Percentiles rank a stretch among this genome's conserved stretches.
These are phyloP conservation scores for Halcyon badia DNA, from an alignment of 2,797 vertebrate species.

Conservation along the genomic window DNA sequence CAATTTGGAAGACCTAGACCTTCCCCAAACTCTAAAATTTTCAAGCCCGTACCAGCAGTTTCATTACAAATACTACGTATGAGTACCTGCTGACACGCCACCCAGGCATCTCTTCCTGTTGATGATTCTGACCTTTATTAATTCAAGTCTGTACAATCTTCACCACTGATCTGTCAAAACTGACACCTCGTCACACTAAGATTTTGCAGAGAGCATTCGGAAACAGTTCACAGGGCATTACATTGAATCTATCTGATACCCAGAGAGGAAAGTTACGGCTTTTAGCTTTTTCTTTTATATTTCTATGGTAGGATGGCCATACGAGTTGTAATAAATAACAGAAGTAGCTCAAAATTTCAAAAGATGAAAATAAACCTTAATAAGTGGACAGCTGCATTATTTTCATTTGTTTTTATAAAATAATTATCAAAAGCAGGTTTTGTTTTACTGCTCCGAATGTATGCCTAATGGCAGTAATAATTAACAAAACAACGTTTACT, in stretches of 20 bases:
- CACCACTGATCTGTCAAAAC: slow-evolving; percentile 78
- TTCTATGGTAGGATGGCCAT: neutral
- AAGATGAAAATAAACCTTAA: slow-evolving; percentile 36
- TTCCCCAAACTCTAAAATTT: neutral
- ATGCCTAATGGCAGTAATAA: slow-evolving; percentile 29
- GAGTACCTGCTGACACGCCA: slow-evolving; percentile 61
- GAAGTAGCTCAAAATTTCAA: slow-evolving; percentile 31
- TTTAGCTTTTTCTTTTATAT: slow-evolving; percentile 34
- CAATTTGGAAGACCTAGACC: neutral
- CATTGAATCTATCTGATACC: slow-evolving; percentile 37
- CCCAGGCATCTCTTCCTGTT: slow-evolving; percentile 70
- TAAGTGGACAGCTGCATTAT: neutral
- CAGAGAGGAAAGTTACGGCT: slow-evolving; percentile 19
- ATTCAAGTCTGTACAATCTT: slow-evolving; percentile 79
- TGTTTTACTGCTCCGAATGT: slow-evolving; percentile 37
- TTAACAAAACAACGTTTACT: slow-evolving; percentile 46
- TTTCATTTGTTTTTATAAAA: slow-evolving; percentile 49
- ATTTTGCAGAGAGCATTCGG: slow-evolving; percentile 78
- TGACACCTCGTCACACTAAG: slow-evolving; percentile 79
- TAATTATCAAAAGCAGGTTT: slow-evolving; percentile 58
- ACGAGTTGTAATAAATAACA: slow-evolving; percentile 27
- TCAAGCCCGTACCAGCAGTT: slow-evolving; percentile 4
- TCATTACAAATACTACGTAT: slow-evolving; percentile 20
- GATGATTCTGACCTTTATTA: slow-evolving; percentile 85
- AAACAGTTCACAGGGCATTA: slow-evolving; percentile 71